A percentile compares a stretch with the other conserved stretches of the same genome.
Conservation (phyloP, 2,888 invertebrate species). For the Andrena marginata region DNA sequence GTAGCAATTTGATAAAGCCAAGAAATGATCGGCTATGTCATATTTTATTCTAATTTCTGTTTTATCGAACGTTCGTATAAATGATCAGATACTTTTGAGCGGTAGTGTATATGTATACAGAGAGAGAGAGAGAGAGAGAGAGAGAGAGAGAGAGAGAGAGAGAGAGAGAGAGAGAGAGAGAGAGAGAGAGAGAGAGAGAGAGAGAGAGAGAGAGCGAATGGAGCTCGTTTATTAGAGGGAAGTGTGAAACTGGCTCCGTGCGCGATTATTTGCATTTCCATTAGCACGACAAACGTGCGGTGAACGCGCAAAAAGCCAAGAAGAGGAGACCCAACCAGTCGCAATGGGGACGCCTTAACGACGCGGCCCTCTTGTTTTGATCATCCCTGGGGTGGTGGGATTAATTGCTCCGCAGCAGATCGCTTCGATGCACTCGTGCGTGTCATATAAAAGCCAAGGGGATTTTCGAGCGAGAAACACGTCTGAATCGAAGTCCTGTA, state of each 20-base stretch:
- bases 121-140: conserved; percentile 35
- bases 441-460: neutral
- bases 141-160: conserved; percentile 37
- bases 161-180: conserved; percentile 12
- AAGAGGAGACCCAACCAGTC: conserved; percentile 34
- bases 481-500: neutral
- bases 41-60: too few species aligned
- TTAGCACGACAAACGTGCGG: conserved; percentile 74
- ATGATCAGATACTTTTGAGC: too few species aligned
- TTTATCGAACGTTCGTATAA: too few species aligned
- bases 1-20: too few species aligned
- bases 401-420: conserved; percentile 44
- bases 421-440: neutral
- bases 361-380: conserved; percentile 53
- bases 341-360: conserved; percentile 54
- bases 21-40: too few species aligned
- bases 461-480: neutral
- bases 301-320: conserved; percentile 64
- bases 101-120: too few species aligned
- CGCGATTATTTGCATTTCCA: conserved; percentile 76
- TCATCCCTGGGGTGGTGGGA: conserved; percentile 49
- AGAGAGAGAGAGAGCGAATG: conserved; percentile 26
- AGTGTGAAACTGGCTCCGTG: conserved; percentile 71
- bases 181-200: neutral
- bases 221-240: conserved; percentile 71